Conservation (phyloP, 1,140 invertebrate genomes). For the Philopotamus ludificatus region DNA sequence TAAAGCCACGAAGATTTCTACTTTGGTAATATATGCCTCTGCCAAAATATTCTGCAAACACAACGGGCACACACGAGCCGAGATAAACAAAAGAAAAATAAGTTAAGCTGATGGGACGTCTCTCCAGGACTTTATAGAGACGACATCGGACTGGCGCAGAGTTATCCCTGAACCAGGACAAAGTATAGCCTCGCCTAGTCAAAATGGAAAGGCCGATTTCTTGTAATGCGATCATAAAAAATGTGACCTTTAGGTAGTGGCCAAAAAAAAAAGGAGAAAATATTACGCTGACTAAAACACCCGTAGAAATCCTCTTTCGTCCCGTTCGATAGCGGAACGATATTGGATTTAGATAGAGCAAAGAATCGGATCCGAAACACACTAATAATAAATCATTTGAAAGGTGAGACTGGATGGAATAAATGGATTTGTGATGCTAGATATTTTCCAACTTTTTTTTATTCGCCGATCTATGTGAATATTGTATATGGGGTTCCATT, state of each 20-base stretch:
- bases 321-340: neutral
- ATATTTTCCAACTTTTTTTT: too few relatives aligned
- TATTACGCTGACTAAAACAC: neutral
- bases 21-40: too few relatives aligned
- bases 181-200: too few relatives aligned
- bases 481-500: too few relatives aligned
- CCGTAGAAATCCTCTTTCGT: neutral
- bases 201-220: conserved; percentile 2
- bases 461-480: too few relatives aligned
- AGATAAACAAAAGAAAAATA: neutral
- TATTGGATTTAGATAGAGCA: neutral
- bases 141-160: too few relatives aligned
- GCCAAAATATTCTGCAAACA: too few relatives aligned
- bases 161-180: too few relatives aligned
- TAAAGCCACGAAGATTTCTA: too few relatives aligned
- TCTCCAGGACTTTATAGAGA: too few relatives aligned
- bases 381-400: neutral
- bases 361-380: neutral
- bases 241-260: conserved; percentile 4
- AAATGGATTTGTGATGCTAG: neutral
- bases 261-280: conserved; percentile 1
- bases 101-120: neutral
- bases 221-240: conserved; percentile 2
- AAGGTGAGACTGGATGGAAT: neutral
- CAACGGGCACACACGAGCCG: too few relatives aligned